Conservation (phyloP, 1,140 invertebrate genomes). For the Dendrolimus punctatus region DNA sequence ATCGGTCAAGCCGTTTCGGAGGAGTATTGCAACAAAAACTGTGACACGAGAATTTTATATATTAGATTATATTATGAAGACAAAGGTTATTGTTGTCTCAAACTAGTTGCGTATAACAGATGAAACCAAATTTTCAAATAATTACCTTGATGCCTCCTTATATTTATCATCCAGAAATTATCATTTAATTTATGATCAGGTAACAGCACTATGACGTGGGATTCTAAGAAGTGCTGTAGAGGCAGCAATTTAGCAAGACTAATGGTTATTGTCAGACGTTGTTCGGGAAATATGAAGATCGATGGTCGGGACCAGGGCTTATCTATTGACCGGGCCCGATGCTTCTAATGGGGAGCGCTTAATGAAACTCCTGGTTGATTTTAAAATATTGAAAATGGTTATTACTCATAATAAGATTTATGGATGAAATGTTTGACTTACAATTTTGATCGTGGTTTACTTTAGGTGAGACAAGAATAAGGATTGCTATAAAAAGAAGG, state of each 20-base stretch:
- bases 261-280: constrained; percentile 38
- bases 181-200: constrained; percentile 7
- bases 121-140: too few relatives aligned
- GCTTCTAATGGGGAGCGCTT: background rate
- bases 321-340: constrained; percentile 29
- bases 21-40: too few relatives aligned
- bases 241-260: constrained; percentile 41
- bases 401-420: background rate
- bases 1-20: too few relatives aligned
- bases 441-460: too few relatives aligned
- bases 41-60: too few relatives aligned
- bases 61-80: too few relatives aligned
- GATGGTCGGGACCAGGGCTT: constrained; percentile 30
- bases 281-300: constrained; percentile 52
- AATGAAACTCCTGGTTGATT: background rate
- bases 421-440: too few relatives aligned
- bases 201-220: constrained; percentile 2
- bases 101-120: too few relatives aligned
- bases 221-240: constrained; percentile 27
- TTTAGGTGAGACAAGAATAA: too few relatives aligned
- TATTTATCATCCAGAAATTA: background rate
- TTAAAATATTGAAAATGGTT: background rate
- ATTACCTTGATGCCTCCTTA: too few relatives aligned
- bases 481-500: too few relatives aligned
- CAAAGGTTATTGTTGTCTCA: too few relatives aligned